These are phyloP conservation scores for Trididemnum clinides DNA, from an alignment of 23 tunicate genomes.

Conservation along the genomic window DNA sequence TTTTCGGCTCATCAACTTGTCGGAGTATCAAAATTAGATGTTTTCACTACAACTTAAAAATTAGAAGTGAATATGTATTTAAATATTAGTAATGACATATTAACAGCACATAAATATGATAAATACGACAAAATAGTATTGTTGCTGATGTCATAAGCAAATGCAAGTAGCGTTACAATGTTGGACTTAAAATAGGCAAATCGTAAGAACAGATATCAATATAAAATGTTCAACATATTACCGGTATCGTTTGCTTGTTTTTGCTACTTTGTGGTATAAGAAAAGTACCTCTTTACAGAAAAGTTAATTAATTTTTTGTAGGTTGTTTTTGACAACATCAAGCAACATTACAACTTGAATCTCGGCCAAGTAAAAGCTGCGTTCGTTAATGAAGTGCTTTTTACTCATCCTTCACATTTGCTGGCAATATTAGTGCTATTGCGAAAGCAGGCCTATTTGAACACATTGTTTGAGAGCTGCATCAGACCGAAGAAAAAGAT, in stretches of 20 bases:
- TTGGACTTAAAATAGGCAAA: too few species aligned
- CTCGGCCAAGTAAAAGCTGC: slow-evolving; percentile 32
- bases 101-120: too few species aligned
- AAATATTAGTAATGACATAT: too few species aligned
- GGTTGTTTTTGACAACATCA: slow-evolving; percentile 41
- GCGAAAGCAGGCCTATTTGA: slow-evolving; percentile 76
- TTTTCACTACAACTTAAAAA: too few species aligned
- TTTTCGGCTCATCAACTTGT: too few species aligned
- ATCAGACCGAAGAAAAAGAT: slow-evolving; percentile 36
- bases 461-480: slow-evolving; percentile 64
- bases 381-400: slow-evolving; percentile 45
- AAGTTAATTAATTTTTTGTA: background rate
- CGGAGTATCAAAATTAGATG: too few species aligned
- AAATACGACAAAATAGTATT: too few species aligned
- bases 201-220: too few species aligned
- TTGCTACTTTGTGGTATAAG: background rate
- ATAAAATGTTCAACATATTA: too few species aligned
- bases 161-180: too few species aligned
- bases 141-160: too few species aligned
- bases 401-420: slow-evolving; percentile 79
- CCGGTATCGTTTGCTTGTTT: background rate
- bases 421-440: slow-evolving; percentile 29
- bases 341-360: slow-evolving; percentile 56
- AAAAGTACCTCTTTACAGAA: background rate
- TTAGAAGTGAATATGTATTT: too few species aligned